phyloP scores from a whole-genome alignment of 2,797 vertebrate species.

The Bucorvus abyssinicus region DNA sequence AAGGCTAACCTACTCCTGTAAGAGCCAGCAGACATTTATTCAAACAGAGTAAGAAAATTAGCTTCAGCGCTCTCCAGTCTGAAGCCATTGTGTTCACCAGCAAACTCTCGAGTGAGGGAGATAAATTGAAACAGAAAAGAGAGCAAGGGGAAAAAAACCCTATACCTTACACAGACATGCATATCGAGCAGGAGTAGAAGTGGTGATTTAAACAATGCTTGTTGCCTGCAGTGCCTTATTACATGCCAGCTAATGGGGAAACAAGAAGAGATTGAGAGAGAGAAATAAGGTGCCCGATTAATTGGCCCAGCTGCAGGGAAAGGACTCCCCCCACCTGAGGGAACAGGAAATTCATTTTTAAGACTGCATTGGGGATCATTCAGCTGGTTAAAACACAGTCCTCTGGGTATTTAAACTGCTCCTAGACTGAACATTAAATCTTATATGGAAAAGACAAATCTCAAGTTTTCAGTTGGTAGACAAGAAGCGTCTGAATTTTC shows the following conservation, averaged over 20 bases:
- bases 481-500: constrained; percentile 23
- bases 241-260: not conserved
- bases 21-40: constrained; percentile 29
- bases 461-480: not conserved
- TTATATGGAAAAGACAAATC: constrained; percentile 7
- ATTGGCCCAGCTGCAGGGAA: constrained; percentile 16
- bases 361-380: not conserved
- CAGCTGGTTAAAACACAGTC: not conserved
- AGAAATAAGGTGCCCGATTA: constrained; percentile 21
- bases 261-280: not conserved
- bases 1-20: constrained; percentile 23
- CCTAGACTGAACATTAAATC: not conserved
- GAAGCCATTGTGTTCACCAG: not conserved
- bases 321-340: constrained; percentile 4
- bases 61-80: not conserved
- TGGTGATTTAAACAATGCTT: constrained; percentile 4
- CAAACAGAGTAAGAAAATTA: constrained; percentile 18
- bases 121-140: constrained; percentile 41
- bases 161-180: not conserved
- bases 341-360: constrained; percentile 49
- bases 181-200: not conserved
- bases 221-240: constrained; percentile 14
- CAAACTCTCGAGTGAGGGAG: not conserved
- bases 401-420: constrained; percentile 15
- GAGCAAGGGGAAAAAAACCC: not conserved